phyloP scores from a whole-genome alignment of 2,113 vertebrate genomes.

The Phasianus colchicus region DNA sequence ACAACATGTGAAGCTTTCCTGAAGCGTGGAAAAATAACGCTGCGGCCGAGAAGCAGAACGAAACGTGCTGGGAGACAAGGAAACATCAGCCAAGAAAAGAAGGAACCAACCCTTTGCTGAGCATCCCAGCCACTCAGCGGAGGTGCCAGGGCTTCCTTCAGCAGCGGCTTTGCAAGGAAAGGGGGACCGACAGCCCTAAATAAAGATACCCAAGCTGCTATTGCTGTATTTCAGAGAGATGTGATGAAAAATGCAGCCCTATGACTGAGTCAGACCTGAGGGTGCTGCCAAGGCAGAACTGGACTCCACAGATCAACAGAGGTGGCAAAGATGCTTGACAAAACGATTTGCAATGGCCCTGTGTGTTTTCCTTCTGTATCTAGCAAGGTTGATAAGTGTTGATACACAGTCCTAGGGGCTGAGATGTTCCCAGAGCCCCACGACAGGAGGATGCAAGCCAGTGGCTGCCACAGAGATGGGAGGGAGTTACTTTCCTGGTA shows the following conservation, averaged over 20 bases:
- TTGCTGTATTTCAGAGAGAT: neutral
- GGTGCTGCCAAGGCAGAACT: neutral
- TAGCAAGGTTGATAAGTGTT: neutral
- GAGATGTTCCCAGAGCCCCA: neutral
- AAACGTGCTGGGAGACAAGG: neutral
- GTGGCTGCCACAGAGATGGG: neutral
- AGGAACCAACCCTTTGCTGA: neutral
- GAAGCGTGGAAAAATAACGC: neutral
- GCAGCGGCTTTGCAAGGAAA: neutral
- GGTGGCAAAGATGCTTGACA: neutral
- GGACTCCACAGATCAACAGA: neutral
- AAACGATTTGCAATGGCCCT: neutral
- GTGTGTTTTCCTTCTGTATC: neutral
- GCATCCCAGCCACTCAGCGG: neutral
- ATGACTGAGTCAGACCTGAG: neutral
- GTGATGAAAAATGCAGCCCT: neutral
- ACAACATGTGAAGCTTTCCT: neutral
- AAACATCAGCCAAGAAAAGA: neutral
- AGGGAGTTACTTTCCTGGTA: neutral
- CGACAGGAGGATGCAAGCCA: accelerated
- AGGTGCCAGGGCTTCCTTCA: neutral
- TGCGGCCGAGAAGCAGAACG: neutral
- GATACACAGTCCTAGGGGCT: neutral
- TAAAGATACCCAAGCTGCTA: neutral
- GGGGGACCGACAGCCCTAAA: neutral